phyloP scores from a whole-genome alignment of 2,888 invertebrate genomes.

The Latrodectus hesperus region DNA sequence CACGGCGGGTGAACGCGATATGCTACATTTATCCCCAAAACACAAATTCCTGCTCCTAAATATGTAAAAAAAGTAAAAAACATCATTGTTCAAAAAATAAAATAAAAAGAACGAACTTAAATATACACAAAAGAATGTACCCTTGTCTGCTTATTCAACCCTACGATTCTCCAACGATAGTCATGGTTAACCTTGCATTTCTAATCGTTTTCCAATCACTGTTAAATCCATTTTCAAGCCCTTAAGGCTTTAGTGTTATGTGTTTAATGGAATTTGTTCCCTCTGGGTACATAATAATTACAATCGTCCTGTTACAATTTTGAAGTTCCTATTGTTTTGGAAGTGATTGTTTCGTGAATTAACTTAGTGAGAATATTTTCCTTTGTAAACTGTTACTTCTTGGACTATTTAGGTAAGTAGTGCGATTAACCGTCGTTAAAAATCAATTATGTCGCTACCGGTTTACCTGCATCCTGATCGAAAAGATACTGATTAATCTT shows the following conservation, averaged over 20 bases:
- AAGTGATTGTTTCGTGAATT: not conserved
- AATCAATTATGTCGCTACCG: no score
- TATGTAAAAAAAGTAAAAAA: slow-evolving; percentile 22
- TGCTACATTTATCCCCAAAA: slow-evolving; percentile 47
- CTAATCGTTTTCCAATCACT: slow-evolving; percentile 30
- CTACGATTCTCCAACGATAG: slow-evolving; percentile 14
- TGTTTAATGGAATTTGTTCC: not conserved
- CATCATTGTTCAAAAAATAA: not conserved
- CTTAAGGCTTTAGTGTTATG: not conserved
- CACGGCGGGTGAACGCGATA: slow-evolving; percentile 19
- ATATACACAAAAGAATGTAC: not conserved
- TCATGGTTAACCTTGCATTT: slow-evolving; percentile 66
- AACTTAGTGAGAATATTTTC: no score
- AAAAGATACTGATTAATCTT: no score
- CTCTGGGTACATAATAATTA: not conserved
- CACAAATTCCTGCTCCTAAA: slow-evolving; percentile 14
- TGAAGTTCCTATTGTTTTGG: not conserved
- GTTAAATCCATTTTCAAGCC: not conserved
- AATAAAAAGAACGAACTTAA: slow-evolving; percentile 7
- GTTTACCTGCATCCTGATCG: no score
- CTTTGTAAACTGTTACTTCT: no score
- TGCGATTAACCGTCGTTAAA: no score
- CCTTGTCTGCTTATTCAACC: slow-evolving; percentile 55
- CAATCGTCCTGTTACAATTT: not conserved
- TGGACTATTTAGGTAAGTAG: no score